Base-by-base conservation (phyloP, 1,140 invertebrate species). In the Cherax destructor region DNA sequence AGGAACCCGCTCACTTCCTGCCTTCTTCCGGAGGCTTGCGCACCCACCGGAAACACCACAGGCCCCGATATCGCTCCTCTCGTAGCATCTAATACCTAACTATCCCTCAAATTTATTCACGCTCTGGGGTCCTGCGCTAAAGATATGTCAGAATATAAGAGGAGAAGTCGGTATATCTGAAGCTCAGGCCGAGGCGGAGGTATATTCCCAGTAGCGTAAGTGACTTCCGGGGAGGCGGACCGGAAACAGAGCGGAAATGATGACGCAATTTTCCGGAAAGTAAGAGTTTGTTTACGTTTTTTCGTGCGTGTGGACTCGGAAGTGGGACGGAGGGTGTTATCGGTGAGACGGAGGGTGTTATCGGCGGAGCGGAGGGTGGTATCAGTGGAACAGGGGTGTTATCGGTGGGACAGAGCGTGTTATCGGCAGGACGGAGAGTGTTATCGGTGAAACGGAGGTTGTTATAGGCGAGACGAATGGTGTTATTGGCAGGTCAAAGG, bases 231-330 rank as follows among this genome's bases (percentile, higher is more conserved):
- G 83, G 81, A 41, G 61, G 11, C 72, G 74, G 83, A 41, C 83
- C 83, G 83, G 83, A 84, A 84, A 61, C 83, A 84, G 83, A 84
- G 83, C 83, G 83, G 83, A 84, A 84, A 84, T 84, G 83, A 84
- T 84, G 61, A 84, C 83, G 83, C 83, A 84, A 84, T 84, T 74
- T 84, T 30, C 83, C 61, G 83, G 56, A 84, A 84, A 84, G 83
- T 84, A 84, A 84, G n/a, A 84, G 83, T 84, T 52, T 84, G 83
- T 84, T 65, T 84, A 84, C 61, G 61, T 65, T 21, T 65, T 65
- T 65, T 84, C 49, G 59, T 84, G 47, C 65, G 59, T 72, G 41
- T 49, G 21, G 65, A 84, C 65, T 84, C 83, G 83, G 83, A 74
- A 84, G 83, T 84, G 83, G 83, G 83, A 84, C 83, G 47, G 41